A percentile compares a stretch with the other conserved stretches of the same genome.
phyloP scores from a whole-genome alignment of 2,888 invertebrate genomes.

The Polymixis flavicincta region DNA sequence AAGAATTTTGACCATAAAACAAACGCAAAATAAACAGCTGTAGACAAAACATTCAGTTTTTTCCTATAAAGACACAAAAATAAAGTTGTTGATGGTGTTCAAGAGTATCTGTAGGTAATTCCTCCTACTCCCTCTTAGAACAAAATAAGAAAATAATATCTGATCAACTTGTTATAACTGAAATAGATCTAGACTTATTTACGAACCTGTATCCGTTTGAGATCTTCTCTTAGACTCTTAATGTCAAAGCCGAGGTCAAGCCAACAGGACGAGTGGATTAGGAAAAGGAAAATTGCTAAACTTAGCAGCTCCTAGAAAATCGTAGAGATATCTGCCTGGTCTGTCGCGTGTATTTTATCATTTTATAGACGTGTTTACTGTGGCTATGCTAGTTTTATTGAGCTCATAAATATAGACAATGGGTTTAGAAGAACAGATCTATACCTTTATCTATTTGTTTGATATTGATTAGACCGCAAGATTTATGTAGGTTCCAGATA shows the following conservation, averaged over 20 bases:
- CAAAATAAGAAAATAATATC: conserved; percentile 36
- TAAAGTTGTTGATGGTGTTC: background rate
- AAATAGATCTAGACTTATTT: conserved; percentile 55
- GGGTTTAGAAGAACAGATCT: conserved; percentile 35
- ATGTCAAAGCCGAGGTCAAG: conserved; percentile 38
- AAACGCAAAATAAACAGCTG: background rate
- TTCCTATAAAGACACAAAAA: background rate
- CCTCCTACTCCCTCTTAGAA: conserved; percentile 13
- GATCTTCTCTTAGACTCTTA: conserved; percentile 28
- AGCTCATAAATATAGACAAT: conserved; percentile 37
- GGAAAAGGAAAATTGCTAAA: conserved; percentile 32
- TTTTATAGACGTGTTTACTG: conserved; percentile 59
- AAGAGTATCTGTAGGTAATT: background rate
- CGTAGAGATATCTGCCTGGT: conserved; percentile 22
- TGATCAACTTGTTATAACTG: conserved; percentile 43
- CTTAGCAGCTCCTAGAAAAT: conserved; percentile 7
- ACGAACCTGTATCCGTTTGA: conserved; percentile 31
- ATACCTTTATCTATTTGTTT: conserved; percentile 33
- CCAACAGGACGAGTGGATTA: conserved; percentile 34
- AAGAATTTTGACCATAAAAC: conserved; percentile 21
- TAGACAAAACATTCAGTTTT: background rate
- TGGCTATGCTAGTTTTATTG: conserved; percentile 49
- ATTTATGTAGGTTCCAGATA: conserved; percentile 7
- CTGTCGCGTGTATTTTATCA: conserved; percentile 29
- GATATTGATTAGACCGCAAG: conserved; percentile 23